Evolutionary conservation across 2,797 vertebrate genomes (phyloP), one percentile per base, ranked within the genome.

Genomic region (Sparus aurata): DNA sequence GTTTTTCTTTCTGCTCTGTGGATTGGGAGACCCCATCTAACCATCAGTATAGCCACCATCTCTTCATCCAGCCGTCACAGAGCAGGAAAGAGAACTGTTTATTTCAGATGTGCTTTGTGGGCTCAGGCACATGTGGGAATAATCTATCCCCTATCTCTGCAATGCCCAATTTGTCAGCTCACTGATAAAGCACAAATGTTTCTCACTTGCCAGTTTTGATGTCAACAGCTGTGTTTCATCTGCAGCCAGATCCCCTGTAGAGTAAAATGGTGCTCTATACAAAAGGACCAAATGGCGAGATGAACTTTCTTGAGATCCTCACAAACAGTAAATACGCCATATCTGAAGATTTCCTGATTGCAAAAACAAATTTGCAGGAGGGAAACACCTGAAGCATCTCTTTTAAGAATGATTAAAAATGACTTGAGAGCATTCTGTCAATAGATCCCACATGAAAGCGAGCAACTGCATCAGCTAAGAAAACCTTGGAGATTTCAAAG

Each of bases 1-100:
- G 90, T 93, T 94, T 93, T 94, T 92, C 89, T 94, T 93, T 91
- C 88, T 89, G 91, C 88, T 92, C 81, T 89, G 85, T 70, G 87
- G 85, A 93, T 93, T 92, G 90, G 87, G 83, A 91, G 85, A 89
- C 85, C 89, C 88, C 81, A 71, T 88, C 87, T 69, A 89, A 86
- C 86, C 91, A 88, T 87, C 84, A 83, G 85, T 55, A 64, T 65
- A 83, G 89, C 87, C 82, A 80, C 84, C 86, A 80, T 87, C 78
- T 90, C 83, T 90, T 84, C 90, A 86, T 86, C 84, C 81, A 88
- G 77, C 88, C 83, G 46, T 85, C 87, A 77, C 89, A 74, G 86
- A 89, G 87, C 88, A 91, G 91, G 84, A 90, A 91, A 89, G 82
- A 79, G 84, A 63, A 54, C 73, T 88, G 91, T 93, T 94, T 94